A percentile compares a stretch with the other conserved stretches of the same genome.
These are phyloP conservation scores for Climacteris rufus DNA, from an alignment of 2,113 vertebrate species.

Conservation along the genomic window DNA sequence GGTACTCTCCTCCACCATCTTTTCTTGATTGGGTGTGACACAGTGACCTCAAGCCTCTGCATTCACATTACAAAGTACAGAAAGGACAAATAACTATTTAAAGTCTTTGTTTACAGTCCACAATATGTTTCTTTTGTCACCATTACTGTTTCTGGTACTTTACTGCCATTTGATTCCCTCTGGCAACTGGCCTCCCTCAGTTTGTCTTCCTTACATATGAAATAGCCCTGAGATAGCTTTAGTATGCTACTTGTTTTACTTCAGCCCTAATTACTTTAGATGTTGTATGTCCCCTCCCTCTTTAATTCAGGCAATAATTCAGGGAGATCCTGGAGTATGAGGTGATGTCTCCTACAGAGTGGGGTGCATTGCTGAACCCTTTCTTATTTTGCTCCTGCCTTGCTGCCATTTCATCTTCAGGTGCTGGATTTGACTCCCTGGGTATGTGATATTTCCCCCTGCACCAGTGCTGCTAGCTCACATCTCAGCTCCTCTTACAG, in stretches of 20 bases:
- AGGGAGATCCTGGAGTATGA: background rate
- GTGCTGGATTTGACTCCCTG: background rate
- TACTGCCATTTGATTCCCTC: background rate
- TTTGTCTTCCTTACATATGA: background rate
- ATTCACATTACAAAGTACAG: background rate
- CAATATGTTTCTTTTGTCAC: background rate
- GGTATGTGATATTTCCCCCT: background rate
- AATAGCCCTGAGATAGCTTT: background rate
- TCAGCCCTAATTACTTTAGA: background rate
- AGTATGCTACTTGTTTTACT: background rate
- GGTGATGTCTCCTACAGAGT: background rate
- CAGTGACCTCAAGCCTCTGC: background rate
- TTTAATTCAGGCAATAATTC: background rate
- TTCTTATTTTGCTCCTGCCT: background rate
- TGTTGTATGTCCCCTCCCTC: background rate
- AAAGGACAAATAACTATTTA: background rate
- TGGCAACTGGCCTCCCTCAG: background rate
- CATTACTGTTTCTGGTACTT: background rate
- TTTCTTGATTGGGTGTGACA: background rate
- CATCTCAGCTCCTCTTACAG: background rate
- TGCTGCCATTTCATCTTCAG: background rate
- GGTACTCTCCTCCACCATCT: background rate
- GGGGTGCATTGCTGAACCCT: background rate
- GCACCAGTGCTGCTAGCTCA: background rate
- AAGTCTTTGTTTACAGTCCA: background rate